Conservation (phyloP, 2,888 invertebrate species). For the Drymonia ruficornis region DNA sequence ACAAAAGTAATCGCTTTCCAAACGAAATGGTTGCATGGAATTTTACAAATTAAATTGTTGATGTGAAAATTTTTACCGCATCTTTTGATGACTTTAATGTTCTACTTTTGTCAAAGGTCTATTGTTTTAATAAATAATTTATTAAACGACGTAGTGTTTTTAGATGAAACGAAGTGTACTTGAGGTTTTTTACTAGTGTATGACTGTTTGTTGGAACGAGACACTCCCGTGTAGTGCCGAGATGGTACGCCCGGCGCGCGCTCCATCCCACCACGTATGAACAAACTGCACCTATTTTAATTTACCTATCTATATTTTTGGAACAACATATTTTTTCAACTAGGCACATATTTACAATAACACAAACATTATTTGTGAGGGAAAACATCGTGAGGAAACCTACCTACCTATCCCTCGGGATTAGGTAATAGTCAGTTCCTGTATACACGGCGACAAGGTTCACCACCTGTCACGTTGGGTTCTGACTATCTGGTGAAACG, state of each 20-base stretch:
- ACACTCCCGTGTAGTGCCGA: slow-evolving; percentile 8
- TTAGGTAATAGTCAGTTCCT: too few species aligned
- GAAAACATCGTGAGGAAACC: too few species aligned
- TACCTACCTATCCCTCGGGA: too few species aligned
- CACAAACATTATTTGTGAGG: slow-evolving; percentile 48
- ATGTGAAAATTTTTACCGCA: slow-evolving; percentile 35
- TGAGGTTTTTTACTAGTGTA: slow-evolving; percentile 52
- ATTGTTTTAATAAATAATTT: slow-evolving; percentile 57
- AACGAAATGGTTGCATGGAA: slow-evolving; percentile 31
- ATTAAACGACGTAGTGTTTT: slow-evolving; percentile 50
- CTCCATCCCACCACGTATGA: too few species aligned
- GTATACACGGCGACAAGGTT: too few species aligned
- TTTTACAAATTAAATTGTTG: slow-evolving; percentile 46
- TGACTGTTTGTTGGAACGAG: slow-evolving; percentile 19
- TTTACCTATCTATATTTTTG: slow-evolving; percentile 55
- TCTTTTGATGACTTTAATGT: slow-evolving; percentile 50
- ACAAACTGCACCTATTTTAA: neutral
- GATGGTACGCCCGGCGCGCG: neutral
- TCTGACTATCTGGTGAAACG: too few species aligned
- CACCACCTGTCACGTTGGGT: too few species aligned
- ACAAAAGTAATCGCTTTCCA: slow-evolving; percentile 57
- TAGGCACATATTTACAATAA: slow-evolving; percentile 45
- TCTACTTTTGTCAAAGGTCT: slow-evolving; percentile 70
- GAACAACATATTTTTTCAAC: slow-evolving; percentile 45
- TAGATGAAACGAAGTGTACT: slow-evolving; percentile 59